Conservation (phyloP, 2,113 vertebrate genomes). For the Gopherus evgoodei region DNA sequence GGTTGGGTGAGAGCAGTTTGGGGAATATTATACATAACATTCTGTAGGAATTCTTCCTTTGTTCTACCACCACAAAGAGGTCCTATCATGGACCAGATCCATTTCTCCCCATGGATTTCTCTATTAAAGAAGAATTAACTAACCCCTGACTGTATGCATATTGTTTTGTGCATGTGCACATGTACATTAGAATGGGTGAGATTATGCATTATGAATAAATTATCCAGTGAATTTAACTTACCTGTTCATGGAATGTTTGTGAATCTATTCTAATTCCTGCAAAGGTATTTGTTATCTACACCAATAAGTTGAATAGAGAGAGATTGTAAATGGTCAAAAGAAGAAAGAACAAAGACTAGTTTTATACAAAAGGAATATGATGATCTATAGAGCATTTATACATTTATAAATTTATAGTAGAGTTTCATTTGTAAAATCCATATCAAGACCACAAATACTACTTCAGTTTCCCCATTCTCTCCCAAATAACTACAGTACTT, state of each 20-base stretch:
- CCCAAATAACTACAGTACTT: constrained; percentile 29
- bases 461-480: constrained; percentile 29
- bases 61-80: accelerated
- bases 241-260: neutral
- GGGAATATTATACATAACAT: neutral
- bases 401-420: neutral
- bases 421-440: constrained; percentile 38
- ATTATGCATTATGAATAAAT: neutral
- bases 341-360: too few species aligned
- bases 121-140: neutral
- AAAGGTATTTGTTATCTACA: neutral
- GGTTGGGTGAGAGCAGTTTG: neutral
- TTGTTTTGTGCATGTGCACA: neutral
- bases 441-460: neutral
- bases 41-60: neutral
- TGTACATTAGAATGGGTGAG: neutral
- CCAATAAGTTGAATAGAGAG: neutral
- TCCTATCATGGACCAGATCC: neutral
- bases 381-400: neutral
- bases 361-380: neutral
- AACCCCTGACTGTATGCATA: neutral
- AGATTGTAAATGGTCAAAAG: neutral
- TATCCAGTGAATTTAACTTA: neutral
- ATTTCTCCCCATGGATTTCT: neutral
- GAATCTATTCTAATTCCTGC: neutral